phyloP scores from a whole-genome alignment of 2,797 vertebrate genomes.

The Clarias pachynema region DNA sequence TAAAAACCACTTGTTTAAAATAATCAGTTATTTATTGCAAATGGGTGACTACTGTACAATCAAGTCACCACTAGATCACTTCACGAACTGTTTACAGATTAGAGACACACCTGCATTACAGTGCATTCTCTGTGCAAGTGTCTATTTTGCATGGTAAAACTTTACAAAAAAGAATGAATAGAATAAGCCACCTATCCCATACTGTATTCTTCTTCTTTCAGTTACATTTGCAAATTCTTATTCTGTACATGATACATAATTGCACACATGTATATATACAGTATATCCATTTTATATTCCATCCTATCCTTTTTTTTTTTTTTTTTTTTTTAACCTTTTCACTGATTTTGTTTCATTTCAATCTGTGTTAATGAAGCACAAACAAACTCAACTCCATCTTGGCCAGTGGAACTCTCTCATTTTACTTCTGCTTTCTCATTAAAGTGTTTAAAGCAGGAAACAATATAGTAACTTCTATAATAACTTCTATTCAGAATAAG shows the following conservation, averaged over 20 bases:
- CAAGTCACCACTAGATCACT: not conserved
- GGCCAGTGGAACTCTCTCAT: not conserved
- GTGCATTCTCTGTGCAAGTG: not conserved
- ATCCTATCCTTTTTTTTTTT: not conserved
- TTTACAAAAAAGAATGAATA: not conserved
- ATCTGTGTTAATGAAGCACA: not conserved
- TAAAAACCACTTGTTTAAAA: too few relatives aligned
- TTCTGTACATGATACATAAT: not conserved
- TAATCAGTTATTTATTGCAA: conserved; percentile 3
- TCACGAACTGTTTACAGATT: not conserved
- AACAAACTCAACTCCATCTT: not conserved
- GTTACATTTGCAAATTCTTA: not conserved
- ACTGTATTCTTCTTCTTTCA: not conserved
- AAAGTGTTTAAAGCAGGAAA: not conserved
- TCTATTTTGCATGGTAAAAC: not conserved
- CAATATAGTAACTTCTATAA: too few relatives aligned
- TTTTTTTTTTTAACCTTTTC: not conserved
- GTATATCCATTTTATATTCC: not conserved
- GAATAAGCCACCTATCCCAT: too few relatives aligned
- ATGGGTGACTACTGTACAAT: not conserved
- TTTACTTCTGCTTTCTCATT: not conserved
- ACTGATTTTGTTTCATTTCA: not conserved
- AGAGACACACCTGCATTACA: conserved; percentile 4
- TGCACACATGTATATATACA: not conserved
- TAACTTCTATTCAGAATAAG: not conserved